Evolutionary conservation across 1,140 invertebrate genomes (phyloP), one percentile per base, ranked within the genome.

Genomic region (Papilio machaon): DNA sequence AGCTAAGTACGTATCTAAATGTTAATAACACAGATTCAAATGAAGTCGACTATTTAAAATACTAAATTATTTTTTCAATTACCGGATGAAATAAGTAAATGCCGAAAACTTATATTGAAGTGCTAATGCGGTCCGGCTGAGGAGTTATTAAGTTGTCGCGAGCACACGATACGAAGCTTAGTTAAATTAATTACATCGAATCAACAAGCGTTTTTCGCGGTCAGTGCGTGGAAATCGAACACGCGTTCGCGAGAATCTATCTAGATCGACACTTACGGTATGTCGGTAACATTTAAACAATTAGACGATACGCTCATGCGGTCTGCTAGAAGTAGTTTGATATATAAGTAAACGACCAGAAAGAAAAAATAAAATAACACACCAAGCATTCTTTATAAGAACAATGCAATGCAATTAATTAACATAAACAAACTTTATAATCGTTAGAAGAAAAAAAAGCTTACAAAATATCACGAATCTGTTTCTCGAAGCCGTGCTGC

Each of bases 161-260:
- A 80, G 82, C 82, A 83, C 84, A 86, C 58, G 85, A 83, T 87
- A 90, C 83, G 87, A 91, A 89, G 86, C 86, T 88, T 80, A 78
- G 86, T 90, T 85, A 88, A 89, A 91, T 91, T 91, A 92, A 91
- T 91, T 89, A 82, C 87, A 89, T 86, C 88, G 84, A 89, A 89
- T 85, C 85, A 89, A 90, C 87, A 88, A 88, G 87, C 86, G 83
- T 85, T 87, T 86, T 87, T 88, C 82, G 87, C 87, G 88, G 87
- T 86, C 87, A 89, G 80, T 80, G 85, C 81, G 84, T 90, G 89
- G 85, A 92, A 90, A 92, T 93, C 90, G 90, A 93, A 92, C 58
- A 64, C 89, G 84, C 89, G 88, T 85, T 84, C 84, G 82, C 83
- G 81, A 85, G 79, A 83, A 85, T 83, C 78, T 83, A 83, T 87